Evolutionary conservation across 2,888 invertebrate species (phyloP), one percentile per base, ranked within the genome.

Genomic region (Blera fallax): DNA sequence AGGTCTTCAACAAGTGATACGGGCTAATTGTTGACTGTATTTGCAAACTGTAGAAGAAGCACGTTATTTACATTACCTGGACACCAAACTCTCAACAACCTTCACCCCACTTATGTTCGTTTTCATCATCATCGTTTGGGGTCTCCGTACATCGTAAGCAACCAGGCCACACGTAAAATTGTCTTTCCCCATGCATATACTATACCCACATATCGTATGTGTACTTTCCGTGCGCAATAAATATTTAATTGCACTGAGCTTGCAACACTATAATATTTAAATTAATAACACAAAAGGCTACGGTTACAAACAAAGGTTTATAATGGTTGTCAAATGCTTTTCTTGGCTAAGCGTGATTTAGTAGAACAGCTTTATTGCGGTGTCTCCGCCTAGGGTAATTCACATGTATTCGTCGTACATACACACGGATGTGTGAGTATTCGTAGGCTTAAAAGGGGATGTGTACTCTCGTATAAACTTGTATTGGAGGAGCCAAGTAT

Each of bases 21-120:
- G 34, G 50, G 50, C 50, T 67, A 54, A 76, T 85, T 54, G 81
- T 50, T 64, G 65, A 72, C 54, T 77, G 76, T 67, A 48, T 72
- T 27, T 54, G 76, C 65, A 69, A 43, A 67, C 84, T 29, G 32
- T 14, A 11, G 11, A 58, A 67, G 56, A 67, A 67, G 73, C 83
- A 54, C 65, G 72, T 80, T 52, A 37, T 77, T 50, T 48, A 62
- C 70, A 7, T 65, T 29, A 64, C 74, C 74, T 74, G 73, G 73
- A 67, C 84, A 72, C 52, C 64, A 80, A 81, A 72, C 76, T 77
- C 58, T 76, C 21, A 70, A 62, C 76, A 81, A 81, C 76, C 81
- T 85, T 81, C 70, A 85, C 85, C 81, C 85, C 85, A 85, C 85
- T 85, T 45, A 72, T 48, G 72, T 54, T 70, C 34, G 56, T 29